These are phyloP conservation scores for Drosophila rubida DNA, from an alignment of 2,888 invertebrate species.

Conservation along the genomic window DNA sequence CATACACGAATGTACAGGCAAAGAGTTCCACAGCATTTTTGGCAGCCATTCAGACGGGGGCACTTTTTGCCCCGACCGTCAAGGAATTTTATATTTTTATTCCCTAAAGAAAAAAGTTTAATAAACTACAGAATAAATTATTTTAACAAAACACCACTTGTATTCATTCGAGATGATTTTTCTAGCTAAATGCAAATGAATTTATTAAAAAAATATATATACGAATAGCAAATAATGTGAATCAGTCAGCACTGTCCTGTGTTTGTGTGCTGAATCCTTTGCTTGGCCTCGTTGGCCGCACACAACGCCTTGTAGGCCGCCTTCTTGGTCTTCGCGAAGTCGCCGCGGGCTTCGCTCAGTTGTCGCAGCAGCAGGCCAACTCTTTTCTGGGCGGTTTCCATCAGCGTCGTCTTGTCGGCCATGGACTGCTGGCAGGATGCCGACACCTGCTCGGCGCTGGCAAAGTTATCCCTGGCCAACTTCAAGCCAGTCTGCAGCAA, in stretches of 20 bases:
- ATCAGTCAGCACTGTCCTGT: background rate
- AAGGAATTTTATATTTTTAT: constrained; percentile 83
- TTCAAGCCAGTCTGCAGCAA: constrained; percentile 84
- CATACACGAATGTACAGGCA: constrained; percentile 66
- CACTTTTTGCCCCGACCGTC: constrained; percentile 71
- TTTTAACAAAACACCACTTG: constrained; percentile 37
- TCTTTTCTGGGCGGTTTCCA: constrained; percentile 88
- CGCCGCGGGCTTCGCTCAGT: constrained; percentile 87
- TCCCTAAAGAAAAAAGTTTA: constrained; percentile 83
- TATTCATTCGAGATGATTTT: background rate
- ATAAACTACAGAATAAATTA: constrained; percentile 77
- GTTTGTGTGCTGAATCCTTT: constrained; percentile 63
- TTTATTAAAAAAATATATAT: constrained; percentile 33
- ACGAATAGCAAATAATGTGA: background rate
- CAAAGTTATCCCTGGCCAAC: constrained; percentile 86
- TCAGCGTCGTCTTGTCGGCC: constrained; percentile 87
- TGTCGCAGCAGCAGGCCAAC: constrained; percentile 88
- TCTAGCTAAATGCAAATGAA: background rate
- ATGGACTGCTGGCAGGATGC: constrained; percentile 87
- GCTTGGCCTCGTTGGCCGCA: constrained; percentile 89
- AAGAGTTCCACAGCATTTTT: constrained; percentile 79
- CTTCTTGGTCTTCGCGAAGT: constrained; percentile 88
- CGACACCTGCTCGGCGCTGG: constrained; percentile 87
- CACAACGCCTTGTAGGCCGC: constrained; percentile 88
- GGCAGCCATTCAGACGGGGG: constrained; percentile 81